Evolutionary conservation across 2,797 vertebrate species (phyloP).

Genomic region (Tokudaia tokunoshimensis): DNA sequence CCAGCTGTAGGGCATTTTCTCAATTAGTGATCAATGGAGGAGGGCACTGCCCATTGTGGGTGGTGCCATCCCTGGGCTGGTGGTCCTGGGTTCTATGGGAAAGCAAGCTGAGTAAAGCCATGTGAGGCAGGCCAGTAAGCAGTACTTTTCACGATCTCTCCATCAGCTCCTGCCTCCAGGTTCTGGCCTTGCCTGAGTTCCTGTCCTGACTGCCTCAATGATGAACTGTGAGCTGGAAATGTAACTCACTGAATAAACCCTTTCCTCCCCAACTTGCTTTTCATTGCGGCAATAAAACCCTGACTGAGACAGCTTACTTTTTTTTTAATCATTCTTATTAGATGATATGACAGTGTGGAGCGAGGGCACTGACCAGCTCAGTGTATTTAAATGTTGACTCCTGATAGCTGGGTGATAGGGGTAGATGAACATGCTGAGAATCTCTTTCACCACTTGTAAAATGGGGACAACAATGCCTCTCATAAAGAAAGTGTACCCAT

Average conservation of each 20-base stretch:
- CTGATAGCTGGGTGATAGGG: neutral
- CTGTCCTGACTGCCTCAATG: neutral
- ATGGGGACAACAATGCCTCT: neutral
- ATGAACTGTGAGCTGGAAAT: neutral
- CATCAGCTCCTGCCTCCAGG: neutral
- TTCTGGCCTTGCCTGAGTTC: neutral
- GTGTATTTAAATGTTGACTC: constrained; percentile 23
- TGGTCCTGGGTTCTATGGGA: neutral
- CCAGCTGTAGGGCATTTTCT: neutral
- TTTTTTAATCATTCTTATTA: neutral
- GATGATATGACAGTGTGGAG: neutral
- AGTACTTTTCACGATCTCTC: neutral
- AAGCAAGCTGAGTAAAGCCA: neutral
- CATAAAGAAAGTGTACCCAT: neutral
- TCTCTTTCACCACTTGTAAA: neutral
- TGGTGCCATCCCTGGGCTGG: neutral
- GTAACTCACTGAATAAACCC: neutral
- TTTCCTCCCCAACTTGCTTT: neutral
- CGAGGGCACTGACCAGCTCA: neutral
- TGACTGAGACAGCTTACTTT: neutral
- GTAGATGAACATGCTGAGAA: neutral
- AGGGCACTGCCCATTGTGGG: neutral
- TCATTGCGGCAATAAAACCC: neutral
- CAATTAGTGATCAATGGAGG: neutral
- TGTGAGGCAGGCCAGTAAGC: neutral